These are phyloP conservation scores for Momotus momota DNA, from an alignment of 2,797 vertebrate species.

Conservation along the genomic window DNA sequence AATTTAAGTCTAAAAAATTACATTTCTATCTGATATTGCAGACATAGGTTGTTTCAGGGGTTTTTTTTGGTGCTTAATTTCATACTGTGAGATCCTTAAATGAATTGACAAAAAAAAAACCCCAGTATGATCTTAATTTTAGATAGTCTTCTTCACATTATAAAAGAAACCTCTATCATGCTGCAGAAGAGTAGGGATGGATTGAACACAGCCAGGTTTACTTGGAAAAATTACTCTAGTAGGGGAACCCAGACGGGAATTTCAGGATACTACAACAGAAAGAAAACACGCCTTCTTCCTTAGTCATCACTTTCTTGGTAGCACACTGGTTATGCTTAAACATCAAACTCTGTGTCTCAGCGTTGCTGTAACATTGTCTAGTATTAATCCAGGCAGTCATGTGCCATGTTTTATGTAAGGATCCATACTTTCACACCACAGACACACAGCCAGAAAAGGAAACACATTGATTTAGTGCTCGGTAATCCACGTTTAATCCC, in stretches of 20 bases:
- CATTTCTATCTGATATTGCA: not conserved
- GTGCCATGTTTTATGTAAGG: slow-evolving; percentile 25
- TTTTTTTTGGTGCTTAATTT: not conserved
- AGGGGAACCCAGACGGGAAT: not conserved
- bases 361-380: not conserved
- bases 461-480: slow-evolving; percentile 60
- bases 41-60: not conserved
- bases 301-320: not conserved
- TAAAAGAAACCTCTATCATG: not conserved
- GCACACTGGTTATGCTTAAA: not conserved
- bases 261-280: not conserved
- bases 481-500: slow-evolving; percentile 65
- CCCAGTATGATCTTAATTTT: not conserved
- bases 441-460: slow-evolving; percentile 55
- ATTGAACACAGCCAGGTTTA: not conserved
- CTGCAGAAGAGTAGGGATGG: not conserved
- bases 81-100: not conserved
- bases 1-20: not conserved
- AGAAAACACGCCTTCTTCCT: not conserved
- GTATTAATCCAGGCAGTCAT: slow-evolving; percentile 16
- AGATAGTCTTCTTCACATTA: not conserved
- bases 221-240: not conserved
- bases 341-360: not conserved
- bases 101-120: not conserved
- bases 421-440: slow-evolving; percentile 57